Base-by-base conservation (phyloP, 1,140 invertebrate genomes). In the Dinothrombium tinctorium region DNA sequence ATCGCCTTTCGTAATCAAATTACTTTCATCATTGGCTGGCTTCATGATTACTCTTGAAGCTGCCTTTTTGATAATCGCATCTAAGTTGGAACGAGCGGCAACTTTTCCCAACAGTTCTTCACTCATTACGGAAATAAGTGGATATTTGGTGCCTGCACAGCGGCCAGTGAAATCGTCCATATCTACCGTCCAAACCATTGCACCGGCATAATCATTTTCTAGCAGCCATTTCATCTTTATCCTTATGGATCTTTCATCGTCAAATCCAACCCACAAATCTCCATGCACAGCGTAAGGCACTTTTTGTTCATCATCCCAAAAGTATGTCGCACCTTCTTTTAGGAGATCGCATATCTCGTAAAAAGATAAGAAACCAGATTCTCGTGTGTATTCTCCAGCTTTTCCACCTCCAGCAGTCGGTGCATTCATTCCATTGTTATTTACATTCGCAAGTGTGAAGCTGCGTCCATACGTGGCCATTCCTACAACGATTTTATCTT, bases 391-490 rank as follows among this genome's bases (percentile, higher is more conserved):
- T 43, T 80, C 75, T 24, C 87, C 89, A 14, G 82, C 76, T 54
- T 77, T 78, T 1, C 89, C 87, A 21, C 84, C 83, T 0, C 80
- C 83, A 43, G 67, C 74, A 0, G 83, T 73, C 0, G 86, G 71
- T 6, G 82, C 69, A 58, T 94, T 90, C 29, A 92, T 74, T 7
- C 56, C 57, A 51, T 72, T 72, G 50, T 73, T 74, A 24, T 62
- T 62, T 0, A 72, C 59, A 53, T 84, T 76, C 9, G 72, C 66
- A 35, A 98, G 61, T 3, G 83, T 90, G 59, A 94, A 98, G 22
- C 78, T 77, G 44, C 86, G 69, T 23, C 89, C 92, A 56, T 95
- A 95, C 15, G 86, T 94, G n/a, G 86, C 78, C 74, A 94, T 84
- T 47, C 89, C 72, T 53, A 96, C 83, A 36, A 94, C 69, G 32